Conservation (phyloP, 1,140 invertebrate species). For the Mizuhopecten yessoensis region DNA sequence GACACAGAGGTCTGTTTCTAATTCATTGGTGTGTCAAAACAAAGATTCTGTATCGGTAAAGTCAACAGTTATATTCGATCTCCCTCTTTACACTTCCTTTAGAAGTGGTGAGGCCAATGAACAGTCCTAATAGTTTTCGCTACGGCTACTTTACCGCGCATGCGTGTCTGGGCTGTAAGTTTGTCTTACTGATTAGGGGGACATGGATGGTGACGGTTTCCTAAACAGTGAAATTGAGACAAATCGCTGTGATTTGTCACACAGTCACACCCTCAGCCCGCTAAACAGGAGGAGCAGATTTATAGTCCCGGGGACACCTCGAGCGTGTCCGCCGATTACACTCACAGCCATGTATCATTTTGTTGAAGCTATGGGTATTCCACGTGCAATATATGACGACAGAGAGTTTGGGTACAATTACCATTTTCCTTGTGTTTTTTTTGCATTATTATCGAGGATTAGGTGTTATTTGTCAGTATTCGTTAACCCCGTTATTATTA, state of each 20-base stretch:
- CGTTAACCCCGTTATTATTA: too few species aligned
- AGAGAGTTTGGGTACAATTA: too few species aligned
- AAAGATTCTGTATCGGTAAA: neutral
- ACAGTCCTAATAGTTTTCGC: neutral
- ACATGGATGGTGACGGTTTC: neutral
- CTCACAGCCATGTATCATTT: too few species aligned
- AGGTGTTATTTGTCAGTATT: too few species aligned
- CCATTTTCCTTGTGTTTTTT: too few species aligned
- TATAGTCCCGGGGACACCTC: neutral
- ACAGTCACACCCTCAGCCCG: neutral
- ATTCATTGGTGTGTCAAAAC: neutral
- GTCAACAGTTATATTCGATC: neutral
- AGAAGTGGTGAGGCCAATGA: neutral
- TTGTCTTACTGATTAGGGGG: neutral
- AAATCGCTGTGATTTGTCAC: neutral
- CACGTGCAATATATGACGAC: too few species aligned
- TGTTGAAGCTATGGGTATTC: too few species aligned
- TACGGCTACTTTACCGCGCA: constrained; percentile 8
- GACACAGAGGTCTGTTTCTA: neutral
- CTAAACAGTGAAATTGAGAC: neutral
- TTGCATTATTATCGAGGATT: too few species aligned
- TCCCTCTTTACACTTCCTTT: neutral
- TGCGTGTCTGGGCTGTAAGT: neutral
- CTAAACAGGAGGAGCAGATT: neutral
- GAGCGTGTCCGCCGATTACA: too few species aligned